These are phyloP conservation scores for Trichogramma pretiosum DNA, from an alignment of 1,140 invertebrate species.

Conservation along the genomic window DNA sequence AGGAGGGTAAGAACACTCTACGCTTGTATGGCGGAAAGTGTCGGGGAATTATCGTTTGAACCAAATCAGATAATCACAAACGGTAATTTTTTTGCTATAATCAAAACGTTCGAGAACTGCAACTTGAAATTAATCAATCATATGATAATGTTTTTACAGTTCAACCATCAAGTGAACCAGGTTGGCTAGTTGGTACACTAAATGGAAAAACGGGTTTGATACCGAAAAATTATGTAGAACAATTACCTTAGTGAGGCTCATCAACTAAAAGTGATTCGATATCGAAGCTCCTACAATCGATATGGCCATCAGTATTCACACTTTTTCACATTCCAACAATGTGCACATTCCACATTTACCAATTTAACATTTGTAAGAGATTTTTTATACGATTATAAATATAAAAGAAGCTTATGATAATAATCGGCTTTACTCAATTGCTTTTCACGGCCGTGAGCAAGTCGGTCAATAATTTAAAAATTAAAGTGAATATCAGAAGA, in stretches of 20 bases:
- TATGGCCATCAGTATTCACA: slow-evolving; percentile 10
- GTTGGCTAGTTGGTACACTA: slow-evolving; percentile 91
- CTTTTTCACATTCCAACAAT: slow-evolving; percentile 16
- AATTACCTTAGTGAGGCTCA: slow-evolving; percentile 46
- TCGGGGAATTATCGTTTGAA: slow-evolving; percentile 94
- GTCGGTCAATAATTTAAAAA: no score
- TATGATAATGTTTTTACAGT: slow-evolving; percentile 52
- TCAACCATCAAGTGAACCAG: slow-evolving; percentile 81
- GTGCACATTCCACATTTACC: slow-evolving; percentile 17
- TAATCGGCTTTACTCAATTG: slow-evolving; percentile 14
- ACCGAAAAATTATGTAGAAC: slow-evolving; percentile 95
- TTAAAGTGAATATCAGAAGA: no score
- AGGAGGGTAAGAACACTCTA: slow-evolving; percentile 86
- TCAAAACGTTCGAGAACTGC: no score
- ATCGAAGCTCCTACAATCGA: background rate
- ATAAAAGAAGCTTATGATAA: slow-evolving; percentile 18
- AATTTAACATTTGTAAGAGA: slow-evolving; percentile 14
- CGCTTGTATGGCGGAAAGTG: slow-evolving; percentile 90
- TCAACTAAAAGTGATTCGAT: background rate
- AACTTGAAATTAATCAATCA: background rate
- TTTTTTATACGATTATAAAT: slow-evolving; percentile 17
- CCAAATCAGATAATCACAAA: slow-evolving; percentile 96
- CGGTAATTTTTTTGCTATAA: slow-evolving; percentile 54
- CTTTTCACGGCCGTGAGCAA: no score
- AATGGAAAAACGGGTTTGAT: slow-evolving; percentile 90